Evolutionary conservation across 2,888 invertebrate genomes (phyloP).

Genomic region (Elmis aenea): DNA sequence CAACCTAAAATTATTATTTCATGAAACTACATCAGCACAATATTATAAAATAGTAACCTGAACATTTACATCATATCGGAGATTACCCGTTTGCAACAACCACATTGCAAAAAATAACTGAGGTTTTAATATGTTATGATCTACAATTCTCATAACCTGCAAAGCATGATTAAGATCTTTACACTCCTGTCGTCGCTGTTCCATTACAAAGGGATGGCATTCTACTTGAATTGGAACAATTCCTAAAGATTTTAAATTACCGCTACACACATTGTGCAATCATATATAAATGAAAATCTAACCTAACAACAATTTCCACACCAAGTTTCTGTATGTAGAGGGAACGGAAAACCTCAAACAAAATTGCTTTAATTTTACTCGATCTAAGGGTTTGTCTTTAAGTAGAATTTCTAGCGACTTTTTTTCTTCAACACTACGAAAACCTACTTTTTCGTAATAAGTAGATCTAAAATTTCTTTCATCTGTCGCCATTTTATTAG

Average conservation of each 20-base stretch:
- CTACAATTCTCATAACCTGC: slow-evolving; percentile 60
- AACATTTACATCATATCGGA: slow-evolving; percentile 46
- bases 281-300: slow-evolving; percentile 10
- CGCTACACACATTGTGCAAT: background rate
- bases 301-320: slow-evolving; percentile 86
- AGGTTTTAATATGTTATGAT: slow-evolving; percentile 59
- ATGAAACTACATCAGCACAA: background rate
- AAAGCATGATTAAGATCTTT: slow-evolving; percentile 68
- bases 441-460: slow-evolving; percentile 84
- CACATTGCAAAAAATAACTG: slow-evolving; percentile 75
- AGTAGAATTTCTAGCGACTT: slow-evolving; percentile 84
- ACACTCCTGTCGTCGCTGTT: slow-evolving; percentile 70
- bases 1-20: slow-evolving; percentile 41
- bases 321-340: slow-evolving; percentile 67
- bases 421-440: slow-evolving; percentile 84
- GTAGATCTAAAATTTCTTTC: slow-evolving; percentile 77
- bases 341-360: slow-evolving; percentile 82
- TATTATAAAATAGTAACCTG: slow-evolving; percentile 38
- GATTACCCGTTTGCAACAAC: slow-evolving; percentile 68
- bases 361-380: slow-evolving; percentile 76
- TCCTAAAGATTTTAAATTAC: slow-evolving; percentile 48
- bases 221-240: slow-evolving; percentile 73
- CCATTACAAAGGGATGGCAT: slow-evolving; percentile 69
- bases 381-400: slow-evolving; percentile 78
- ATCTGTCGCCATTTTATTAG: slow-evolving; percentile 52